Evolutionary conservation across 2,888 invertebrate genomes (phyloP).

Genomic region (Nematopogon swammerdamellus): DNA sequence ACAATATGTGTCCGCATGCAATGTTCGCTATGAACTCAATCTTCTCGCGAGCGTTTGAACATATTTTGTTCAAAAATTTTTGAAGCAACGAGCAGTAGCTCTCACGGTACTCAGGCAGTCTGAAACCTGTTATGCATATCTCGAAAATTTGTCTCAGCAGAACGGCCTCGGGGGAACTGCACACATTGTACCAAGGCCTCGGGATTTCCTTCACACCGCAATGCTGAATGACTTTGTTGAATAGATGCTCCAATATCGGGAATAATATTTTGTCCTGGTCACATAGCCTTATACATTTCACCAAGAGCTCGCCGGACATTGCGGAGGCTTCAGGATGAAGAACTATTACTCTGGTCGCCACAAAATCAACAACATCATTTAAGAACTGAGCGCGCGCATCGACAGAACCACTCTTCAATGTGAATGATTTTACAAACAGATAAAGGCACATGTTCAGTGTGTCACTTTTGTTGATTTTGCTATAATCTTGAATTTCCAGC

Average conservation of each 20-base stretch:
- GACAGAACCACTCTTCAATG: conserved; percentile 29
- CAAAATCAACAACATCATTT: conserved; percentile 37
- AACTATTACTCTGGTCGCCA: conserved; percentile 31
- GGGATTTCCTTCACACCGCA: conserved; percentile 33
- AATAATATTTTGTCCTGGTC: conserved; percentile 48
- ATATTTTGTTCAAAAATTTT: conserved; percentile 41
- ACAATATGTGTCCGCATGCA: conserved; percentile 44
- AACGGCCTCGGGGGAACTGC: conserved; percentile 28
- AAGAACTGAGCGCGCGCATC: conserved; percentile 35
- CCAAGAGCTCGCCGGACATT: conserved; percentile 27
- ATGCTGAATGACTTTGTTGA: conserved; percentile 44
- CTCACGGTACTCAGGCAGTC: conserved; percentile 28
- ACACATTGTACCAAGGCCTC: conserved; percentile 43
- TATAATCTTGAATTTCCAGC: conserved; percentile 27
- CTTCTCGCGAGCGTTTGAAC: conserved; percentile 36
- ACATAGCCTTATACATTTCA: conserved; percentile 29
- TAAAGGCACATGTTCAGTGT: conserved; percentile 30
- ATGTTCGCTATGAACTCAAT: conserved; percentile 58
- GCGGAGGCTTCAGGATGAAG: conserved; percentile 21
- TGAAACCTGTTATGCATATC: conserved; percentile 46
- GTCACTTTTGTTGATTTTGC: conserved; percentile 12
- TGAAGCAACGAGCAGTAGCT: conserved; percentile 37
- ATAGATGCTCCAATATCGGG: conserved; percentile 52
- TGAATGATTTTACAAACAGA: conserved; percentile 40
- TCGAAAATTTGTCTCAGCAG: conserved; percentile 41